phyloP scores from a whole-genome alignment of 2,113 vertebrate species.

The Accipiter cooperii region DNA sequence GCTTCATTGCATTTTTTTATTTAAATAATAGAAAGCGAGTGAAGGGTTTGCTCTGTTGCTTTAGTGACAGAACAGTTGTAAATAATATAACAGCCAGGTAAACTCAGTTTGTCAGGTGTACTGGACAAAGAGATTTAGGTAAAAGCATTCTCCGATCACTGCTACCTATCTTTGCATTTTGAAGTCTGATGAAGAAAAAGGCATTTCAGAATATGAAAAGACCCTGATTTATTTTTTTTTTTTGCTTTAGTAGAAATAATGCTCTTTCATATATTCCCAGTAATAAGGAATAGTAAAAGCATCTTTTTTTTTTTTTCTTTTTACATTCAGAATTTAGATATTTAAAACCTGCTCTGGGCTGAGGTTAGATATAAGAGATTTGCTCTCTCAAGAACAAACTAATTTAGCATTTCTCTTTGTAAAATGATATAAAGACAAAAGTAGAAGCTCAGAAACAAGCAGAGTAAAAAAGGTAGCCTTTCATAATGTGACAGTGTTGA shows the following conservation, averaged over 20 bases:
- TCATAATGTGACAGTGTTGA: conserved; percentile 12
- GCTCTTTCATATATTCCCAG: neutral
- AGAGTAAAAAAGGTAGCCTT: neutral
- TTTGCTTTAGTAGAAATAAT: neutral
- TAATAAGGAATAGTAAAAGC: neutral
- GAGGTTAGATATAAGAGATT: neutral
- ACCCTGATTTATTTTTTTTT: neutral
- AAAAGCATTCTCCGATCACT: neutral
- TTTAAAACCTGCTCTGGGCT: neutral
- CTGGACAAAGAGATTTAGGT: neutral
- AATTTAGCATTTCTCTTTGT: neutral
- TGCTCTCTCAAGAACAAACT: neutral
- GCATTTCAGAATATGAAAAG: neutral
- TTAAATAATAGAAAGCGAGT: neutral
- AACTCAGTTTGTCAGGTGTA: neutral
- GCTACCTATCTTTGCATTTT: neutral
- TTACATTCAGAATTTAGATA: neutral
- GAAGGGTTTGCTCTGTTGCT: neutral
- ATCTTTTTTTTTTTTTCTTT: no score
- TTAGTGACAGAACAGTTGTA: neutral
- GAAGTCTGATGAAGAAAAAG: neutral
- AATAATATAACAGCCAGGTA: neutral
- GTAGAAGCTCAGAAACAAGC: neutral
- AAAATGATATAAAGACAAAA: conserved; percentile 8
- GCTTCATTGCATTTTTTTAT: neutral